phyloP scores from a whole-genome alignment of 2,797 vertebrate genomes.

The Pogonophryne albipinna region DNA sequence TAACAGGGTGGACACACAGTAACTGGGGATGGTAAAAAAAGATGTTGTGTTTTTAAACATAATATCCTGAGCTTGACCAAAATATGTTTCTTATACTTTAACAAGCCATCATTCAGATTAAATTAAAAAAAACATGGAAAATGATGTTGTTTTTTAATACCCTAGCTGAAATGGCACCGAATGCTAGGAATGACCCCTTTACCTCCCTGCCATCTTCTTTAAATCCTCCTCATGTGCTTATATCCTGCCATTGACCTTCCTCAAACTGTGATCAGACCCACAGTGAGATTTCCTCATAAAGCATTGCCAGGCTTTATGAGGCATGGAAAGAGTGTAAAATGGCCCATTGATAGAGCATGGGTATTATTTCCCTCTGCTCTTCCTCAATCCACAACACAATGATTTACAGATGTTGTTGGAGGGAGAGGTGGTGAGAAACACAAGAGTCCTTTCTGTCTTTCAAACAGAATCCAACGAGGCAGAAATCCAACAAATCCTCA shows the following conservation, averaged over 20 bases:
- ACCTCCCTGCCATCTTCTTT: not conserved
- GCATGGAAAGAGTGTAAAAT: constrained; percentile 64
- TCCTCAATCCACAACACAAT: constrained; percentile 62
- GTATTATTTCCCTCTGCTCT: constrained; percentile 68
- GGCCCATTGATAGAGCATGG: constrained; percentile 67
- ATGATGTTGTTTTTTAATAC: no score
- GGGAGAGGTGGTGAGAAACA: constrained; percentile 58
- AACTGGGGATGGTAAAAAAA: no score
- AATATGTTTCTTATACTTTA: no score
- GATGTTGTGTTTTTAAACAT: no score
- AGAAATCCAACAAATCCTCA: constrained; percentile 58
- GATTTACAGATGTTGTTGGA: constrained; percentile 78
- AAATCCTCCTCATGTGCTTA: constrained; percentile 12
- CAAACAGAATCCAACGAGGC: constrained; percentile 45
- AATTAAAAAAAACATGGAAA: no score
- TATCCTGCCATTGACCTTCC: constrained; percentile 35
- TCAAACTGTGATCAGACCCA: constrained; percentile 23
- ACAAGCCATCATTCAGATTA: no score
- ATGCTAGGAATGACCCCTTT: not conserved
- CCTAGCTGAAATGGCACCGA: no score
- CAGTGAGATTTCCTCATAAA: constrained; percentile 24
- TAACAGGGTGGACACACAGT: no score
- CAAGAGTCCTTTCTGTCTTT: constrained; percentile 46
- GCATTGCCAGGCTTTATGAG: constrained; percentile 67
- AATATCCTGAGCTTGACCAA: no score